Evolutionary conservation across 1,140 invertebrate species (phyloP).

Genomic region (Euura saliciscinereae): DNA sequence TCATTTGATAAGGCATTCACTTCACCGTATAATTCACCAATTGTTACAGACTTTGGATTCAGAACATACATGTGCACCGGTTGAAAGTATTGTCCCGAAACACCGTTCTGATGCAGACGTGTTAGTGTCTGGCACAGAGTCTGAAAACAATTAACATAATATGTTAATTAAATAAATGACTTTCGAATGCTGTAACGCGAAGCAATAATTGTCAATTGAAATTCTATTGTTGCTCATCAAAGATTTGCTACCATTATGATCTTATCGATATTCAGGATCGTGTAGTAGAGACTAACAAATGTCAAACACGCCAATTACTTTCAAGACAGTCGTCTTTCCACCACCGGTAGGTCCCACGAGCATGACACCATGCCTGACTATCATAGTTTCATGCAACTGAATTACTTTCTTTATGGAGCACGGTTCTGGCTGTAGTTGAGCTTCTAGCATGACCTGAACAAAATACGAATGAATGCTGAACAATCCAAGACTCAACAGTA

Average conservation of each 20-base stretch:
- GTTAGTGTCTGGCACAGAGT: conserved; percentile 71
- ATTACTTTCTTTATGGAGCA: conserved; percentile 79
- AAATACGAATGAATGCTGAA: background rate
- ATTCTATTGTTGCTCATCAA: no score
- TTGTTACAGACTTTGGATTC: conserved; percentile 89
- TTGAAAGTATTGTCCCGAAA: conserved; percentile 64
- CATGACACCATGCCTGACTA: conserved; percentile 93
- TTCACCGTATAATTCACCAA: conserved; percentile 89
- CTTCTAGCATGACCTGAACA: conserved; percentile 55
- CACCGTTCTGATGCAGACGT: conserved; percentile 62
- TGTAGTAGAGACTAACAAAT: background rate
- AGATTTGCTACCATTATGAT: no score
- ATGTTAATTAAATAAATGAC: background rate
- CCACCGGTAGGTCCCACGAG: conserved; percentile 88
- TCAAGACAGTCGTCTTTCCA: conserved; percentile 77
- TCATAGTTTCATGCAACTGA: conserved; percentile 90
- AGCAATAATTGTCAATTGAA: no score
- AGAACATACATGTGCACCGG: conserved; percentile 73
- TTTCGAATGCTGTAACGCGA: no score
- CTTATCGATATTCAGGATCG: no score
- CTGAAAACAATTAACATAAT: conserved; percentile 52
- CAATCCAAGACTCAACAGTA: background rate
- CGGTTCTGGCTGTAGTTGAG: conserved; percentile 66
- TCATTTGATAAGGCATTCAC: conserved; percentile 85
- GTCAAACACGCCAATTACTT: conserved; percentile 53